Conservation (phyloP, 2,888 invertebrate species). For the Clanis bilineata region DNA sequence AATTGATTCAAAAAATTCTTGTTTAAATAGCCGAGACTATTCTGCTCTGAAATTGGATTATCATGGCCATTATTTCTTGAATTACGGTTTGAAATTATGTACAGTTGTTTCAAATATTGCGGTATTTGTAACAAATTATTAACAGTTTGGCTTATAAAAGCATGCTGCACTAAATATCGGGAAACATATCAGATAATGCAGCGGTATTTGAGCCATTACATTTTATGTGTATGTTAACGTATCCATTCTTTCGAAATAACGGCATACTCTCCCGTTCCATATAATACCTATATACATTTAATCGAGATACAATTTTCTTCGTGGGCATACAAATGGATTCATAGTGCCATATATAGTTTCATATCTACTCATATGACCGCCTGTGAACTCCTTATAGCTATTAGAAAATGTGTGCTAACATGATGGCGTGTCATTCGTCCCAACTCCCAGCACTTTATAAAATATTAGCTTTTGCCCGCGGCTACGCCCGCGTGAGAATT, state of each 20-base stretch:
- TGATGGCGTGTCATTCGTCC: too few relatives aligned
- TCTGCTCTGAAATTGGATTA: neutral
- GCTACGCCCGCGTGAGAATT: too few relatives aligned
- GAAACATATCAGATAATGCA: neutral
- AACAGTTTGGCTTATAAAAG: slow-evolving; percentile 4
- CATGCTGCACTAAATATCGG: neutral
- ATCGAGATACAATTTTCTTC: neutral
- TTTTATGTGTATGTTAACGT: slow-evolving; percentile 8
- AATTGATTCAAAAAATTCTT: neutral
- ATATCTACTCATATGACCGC: neutral
- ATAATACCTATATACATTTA: neutral
- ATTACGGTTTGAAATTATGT: neutral
- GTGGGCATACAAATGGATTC: neutral
- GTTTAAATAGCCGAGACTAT: neutral
- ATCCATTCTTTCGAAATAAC: slow-evolving; percentile 6
- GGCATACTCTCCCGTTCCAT: neutral
- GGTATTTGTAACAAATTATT: neutral
- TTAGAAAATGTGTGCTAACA: neutral
- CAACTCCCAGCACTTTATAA: too few relatives aligned
- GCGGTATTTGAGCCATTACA: slow-evolving; percentile 1
- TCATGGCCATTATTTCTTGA: neutral
- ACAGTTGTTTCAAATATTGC: neutral
- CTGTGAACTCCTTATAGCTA: neutral
- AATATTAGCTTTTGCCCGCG: too few relatives aligned
- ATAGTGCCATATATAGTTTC: neutral